A percentile compares a stretch with the other conserved stretches of the same genome.
These are phyloP conservation scores for Blennius ocellaris DNA, from an alignment of 2,113 vertebrate genomes.

Conservation along the genomic window DNA sequence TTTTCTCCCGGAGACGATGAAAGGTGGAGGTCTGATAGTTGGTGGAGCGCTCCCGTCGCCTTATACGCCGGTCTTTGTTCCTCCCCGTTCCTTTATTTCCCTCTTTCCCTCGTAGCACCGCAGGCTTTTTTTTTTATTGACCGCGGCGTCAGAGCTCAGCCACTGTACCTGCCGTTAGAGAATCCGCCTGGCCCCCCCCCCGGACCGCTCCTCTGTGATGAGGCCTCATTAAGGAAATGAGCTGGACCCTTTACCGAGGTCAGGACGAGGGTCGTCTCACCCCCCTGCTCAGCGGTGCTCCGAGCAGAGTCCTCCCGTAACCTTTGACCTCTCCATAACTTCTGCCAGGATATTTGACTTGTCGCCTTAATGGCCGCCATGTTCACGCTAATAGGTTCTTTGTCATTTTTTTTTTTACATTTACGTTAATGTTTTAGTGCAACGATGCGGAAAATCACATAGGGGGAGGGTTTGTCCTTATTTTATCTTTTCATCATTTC, in stretches of 20 bases:
- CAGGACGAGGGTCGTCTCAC: constrained; percentile 35
- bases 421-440: too few relatives aligned
- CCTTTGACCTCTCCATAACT: constrained; percentile 67
- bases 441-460: too few relatives aligned
- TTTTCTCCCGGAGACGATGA: constrained; percentile 86
- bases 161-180: not conserved
- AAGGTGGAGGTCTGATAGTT: constrained; percentile 63
- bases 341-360: constrained; percentile 45
- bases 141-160: constrained; percentile 27
- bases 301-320: constrained; percentile 69
- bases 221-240: constrained; percentile 77
- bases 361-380: constrained; percentile 73
- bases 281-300: constrained; percentile 42
- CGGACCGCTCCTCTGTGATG: constrained; percentile 70
- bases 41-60: constrained; percentile 23
- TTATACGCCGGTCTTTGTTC: constrained; percentile 53
- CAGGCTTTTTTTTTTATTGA: constrained; percentile 21
- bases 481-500: too few relatives aligned
- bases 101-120: not conserved
- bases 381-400: constrained; percentile 65
- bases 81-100: constrained; percentile 31
- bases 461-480: too few relatives aligned
- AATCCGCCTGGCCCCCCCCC: constrained; percentile 37
- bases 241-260: constrained; percentile 46
- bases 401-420: constrained; percentile 52